Evolutionary conservation across 2,797 vertebrate species (phyloP).

Genomic region (Leuciscus waleckii): DNA sequence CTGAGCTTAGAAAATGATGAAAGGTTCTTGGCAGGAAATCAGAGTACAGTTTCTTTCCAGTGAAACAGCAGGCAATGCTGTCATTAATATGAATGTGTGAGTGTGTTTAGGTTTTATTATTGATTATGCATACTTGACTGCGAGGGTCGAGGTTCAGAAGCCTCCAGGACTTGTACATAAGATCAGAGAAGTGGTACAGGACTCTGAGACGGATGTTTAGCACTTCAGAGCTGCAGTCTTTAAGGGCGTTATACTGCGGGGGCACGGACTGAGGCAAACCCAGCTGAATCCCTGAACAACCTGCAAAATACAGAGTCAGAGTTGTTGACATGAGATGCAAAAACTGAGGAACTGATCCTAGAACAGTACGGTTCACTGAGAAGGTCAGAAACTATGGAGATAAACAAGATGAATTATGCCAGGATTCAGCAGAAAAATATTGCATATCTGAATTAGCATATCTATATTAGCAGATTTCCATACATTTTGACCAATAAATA

Average conservation of each 20-base stretch:
- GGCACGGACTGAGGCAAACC: constrained; percentile 80
- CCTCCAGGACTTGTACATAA: constrained; percentile 87
- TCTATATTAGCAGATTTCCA: background rate
- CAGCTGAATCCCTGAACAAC: constrained; percentile 73
- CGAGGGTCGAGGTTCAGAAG: constrained; percentile 80
- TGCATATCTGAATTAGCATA: background rate
- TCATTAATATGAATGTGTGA: background rate
- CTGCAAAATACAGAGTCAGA: constrained; percentile 49
- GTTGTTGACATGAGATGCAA: background rate
- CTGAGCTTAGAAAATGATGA: constrained; percentile 12
- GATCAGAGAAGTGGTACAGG: constrained; percentile 84
- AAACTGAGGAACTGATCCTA: background rate
- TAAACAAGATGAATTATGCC: background rate
- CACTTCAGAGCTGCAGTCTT: constrained; percentile 77
- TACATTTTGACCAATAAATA: background rate
- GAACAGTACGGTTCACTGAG: background rate
- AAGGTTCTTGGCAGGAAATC: constrained; percentile 1
- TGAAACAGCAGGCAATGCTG: background rate
- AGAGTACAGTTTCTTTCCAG: background rate
- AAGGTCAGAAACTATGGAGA: background rate
- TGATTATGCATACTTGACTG: constrained; percentile 68
- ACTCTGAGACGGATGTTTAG: constrained; percentile 80
- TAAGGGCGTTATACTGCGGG: constrained; percentile 83
- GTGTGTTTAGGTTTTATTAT: constrained; percentile 15
- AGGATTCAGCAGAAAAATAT: background rate